Conservation (phyloP, 2,888 invertebrate species). For the Ochropacha duplaris region DNA sequence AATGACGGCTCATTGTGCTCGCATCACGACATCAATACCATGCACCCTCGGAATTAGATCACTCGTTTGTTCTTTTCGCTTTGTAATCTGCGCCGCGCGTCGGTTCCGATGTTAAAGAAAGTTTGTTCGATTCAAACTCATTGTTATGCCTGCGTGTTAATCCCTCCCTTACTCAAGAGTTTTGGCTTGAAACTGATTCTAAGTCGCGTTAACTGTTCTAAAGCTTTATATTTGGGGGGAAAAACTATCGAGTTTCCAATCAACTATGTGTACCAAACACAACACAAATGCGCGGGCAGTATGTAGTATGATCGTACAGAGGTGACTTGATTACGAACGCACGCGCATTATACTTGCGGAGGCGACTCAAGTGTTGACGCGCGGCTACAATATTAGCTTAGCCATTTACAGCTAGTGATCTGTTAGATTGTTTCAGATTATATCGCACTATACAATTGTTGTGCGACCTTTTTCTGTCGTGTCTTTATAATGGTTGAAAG, state of each 20-base stretch:
- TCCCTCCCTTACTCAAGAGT: neutral
- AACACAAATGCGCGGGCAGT: neutral
- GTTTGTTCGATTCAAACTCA: neutral
- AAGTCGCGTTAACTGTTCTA: neutral
- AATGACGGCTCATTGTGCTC: conserved; percentile 51
- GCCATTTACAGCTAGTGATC: neutral
- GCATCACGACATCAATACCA: conserved; percentile 31
- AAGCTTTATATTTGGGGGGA: neutral
- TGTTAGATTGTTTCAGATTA: neutral
- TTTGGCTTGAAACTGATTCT: neutral
- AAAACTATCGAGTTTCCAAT: neutral
- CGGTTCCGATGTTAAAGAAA: conserved; percentile 9
- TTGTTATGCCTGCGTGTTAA: neutral
- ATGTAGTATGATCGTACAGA: neutral
- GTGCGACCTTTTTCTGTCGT: neutral
- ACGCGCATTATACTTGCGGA: neutral
- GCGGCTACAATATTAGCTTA: neutral
- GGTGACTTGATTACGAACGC: neutral
- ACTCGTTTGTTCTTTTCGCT: conserved; percentile 24
- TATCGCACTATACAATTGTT: neutral
- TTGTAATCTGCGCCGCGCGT: conserved; percentile 10
- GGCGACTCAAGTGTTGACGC: neutral
- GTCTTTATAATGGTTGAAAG: neutral
- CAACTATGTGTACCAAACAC: too few relatives aligned
- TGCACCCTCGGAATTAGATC: conserved; percentile 34